Evolutionary conservation across 2,797 vertebrate genomes (phyloP).

Genomic region (Strix occidentalis): DNA sequence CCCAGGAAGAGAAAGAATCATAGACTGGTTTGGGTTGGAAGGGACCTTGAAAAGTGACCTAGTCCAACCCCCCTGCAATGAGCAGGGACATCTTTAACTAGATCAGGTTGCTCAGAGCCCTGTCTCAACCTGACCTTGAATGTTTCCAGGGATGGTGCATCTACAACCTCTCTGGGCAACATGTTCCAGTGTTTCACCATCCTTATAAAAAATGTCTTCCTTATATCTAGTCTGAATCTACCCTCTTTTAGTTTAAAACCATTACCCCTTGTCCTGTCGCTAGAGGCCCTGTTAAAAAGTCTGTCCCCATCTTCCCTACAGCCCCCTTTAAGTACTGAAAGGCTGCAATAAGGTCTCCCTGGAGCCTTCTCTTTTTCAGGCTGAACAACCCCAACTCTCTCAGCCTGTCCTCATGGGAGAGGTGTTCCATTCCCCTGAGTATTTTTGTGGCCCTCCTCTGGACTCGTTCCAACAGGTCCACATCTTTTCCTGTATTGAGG

Average conservation of each 20-base stretch:
- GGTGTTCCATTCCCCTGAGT: rapidly evolving
- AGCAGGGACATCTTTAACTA: not conserved
- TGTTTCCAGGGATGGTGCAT: not conserved
- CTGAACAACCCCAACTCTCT: not conserved
- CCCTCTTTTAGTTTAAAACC: not conserved
- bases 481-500: rapidly evolving
- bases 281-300: not conserved
- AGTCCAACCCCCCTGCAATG: not conserved
- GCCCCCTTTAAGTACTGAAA: not conserved
- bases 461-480: rapidly evolving
- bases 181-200: not conserved
- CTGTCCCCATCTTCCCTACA: not conserved
- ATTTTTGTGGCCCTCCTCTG: not conserved
- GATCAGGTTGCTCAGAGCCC: not conserved
- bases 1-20: not conserved
- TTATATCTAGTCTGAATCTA: not conserved
- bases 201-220: not conserved
- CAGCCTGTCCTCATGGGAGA: not conserved
- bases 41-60: not conserved
- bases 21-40: not conserved
- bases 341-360: rapidly evolving
- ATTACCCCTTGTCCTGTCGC: not conserved
- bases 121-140: not conserved
- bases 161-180: not conserved
- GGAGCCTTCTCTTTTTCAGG: not conserved